phyloP scores from a whole-genome alignment of 1,140 invertebrate genomes.

The Drosophila tani region DNA sequence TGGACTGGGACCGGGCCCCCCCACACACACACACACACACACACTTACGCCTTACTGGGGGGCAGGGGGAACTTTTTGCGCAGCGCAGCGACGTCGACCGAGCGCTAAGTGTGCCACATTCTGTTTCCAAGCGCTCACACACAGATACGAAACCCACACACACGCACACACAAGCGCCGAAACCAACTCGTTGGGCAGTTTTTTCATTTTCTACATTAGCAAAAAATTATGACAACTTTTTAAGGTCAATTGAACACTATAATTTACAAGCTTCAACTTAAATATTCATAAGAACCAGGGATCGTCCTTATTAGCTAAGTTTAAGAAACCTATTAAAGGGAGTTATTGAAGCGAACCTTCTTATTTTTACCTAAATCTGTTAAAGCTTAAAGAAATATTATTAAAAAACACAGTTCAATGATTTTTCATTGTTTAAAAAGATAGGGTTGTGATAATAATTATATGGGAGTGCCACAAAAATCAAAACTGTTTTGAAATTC shows the following conservation, averaged over 20 bases:
- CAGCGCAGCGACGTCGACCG: conserved; percentile 61
- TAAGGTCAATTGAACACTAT: conserved; percentile 10
- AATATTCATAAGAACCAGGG: not conserved
- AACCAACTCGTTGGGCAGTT: conserved; percentile 22
- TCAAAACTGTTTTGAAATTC: too few species aligned
- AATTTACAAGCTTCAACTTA: not conserved
- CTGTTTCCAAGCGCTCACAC: conserved; percentile 73
- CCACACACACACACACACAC: not conserved
- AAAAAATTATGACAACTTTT: conserved; percentile 21
- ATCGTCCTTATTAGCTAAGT: not conserved
- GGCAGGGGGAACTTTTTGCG: conserved; percentile 66
- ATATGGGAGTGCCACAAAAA: too few species aligned
- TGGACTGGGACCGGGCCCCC: conserved; percentile 33
- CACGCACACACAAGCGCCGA: conserved; percentile 30
- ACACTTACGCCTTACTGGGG: not conserved
- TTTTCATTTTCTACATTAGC: conserved; percentile 27
- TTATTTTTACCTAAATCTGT: not conserved
- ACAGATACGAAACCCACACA: conserved; percentile 36
- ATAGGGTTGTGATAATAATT: too few species aligned
- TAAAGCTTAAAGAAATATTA: not conserved
- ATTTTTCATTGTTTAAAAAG: not conserved
- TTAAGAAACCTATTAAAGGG: not conserved
- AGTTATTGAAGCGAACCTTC: too few species aligned
- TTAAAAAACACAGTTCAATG: too few species aligned
- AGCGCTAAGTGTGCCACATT: conserved; percentile 78